phyloP scores from a whole-genome alignment of 2,797 vertebrate species.

The Bucorvus abyssinicus region DNA sequence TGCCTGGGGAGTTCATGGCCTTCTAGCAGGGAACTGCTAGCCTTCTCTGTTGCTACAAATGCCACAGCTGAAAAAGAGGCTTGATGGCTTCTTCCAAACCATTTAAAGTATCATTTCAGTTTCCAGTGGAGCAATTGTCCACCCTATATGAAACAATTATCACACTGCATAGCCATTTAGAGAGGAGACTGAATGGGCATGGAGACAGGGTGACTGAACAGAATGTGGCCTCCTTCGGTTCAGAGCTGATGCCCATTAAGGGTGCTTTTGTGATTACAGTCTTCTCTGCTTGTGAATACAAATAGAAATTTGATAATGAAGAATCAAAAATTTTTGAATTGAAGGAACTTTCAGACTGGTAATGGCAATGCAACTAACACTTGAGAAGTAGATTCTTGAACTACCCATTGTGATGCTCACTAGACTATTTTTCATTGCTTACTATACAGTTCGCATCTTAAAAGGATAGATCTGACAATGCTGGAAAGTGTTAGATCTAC shows the following conservation, averaged over 20 bases:
- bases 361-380: neutral
- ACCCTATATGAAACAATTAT: neutral
- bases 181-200: neutral
- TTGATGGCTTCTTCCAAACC: neutral
- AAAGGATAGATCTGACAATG: neutral
- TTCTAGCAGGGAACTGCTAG: neutral
- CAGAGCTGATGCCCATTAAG: neutral
- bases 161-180: neutral
- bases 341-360: neutral
- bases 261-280: neutral
- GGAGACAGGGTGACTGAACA: neutral
- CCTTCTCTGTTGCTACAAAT: neutral
- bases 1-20: neutral
- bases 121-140: neutral
- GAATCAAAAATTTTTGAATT: neutral
- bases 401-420: neutral
- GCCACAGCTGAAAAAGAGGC: accelerated
- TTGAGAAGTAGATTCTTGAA: neutral
- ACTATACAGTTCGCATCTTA: neutral
- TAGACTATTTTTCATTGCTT: neutral
- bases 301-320: neutral
- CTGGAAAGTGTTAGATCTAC: neutral
- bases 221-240: neutral
- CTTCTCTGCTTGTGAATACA: neutral
- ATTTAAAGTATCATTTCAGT: neutral